Evolutionary conservation across 2,113 vertebrate species (phyloP).

Genomic region (Microtus montanus): DNA sequence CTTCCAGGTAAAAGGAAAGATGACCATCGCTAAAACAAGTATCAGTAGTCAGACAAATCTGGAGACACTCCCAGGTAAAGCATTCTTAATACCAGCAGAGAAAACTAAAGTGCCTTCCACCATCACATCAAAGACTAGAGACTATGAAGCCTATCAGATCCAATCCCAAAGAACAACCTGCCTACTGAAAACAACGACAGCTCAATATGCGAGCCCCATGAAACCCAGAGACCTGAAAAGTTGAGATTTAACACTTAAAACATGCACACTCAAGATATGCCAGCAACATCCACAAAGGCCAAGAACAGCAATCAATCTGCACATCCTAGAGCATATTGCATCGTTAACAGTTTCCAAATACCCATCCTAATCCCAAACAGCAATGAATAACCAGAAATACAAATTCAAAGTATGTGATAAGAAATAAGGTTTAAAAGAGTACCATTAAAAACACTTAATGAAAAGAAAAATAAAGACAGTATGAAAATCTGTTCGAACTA

Average conservation of each 20-base stretch:
- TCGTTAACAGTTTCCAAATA: conserved; percentile 53
- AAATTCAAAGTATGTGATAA: conserved; percentile 58
- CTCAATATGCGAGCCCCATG: conserved; percentile 15
- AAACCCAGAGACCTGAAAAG: conserved; percentile 40
- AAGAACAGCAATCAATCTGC: conserved; percentile 38
- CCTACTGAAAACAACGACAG: not conserved
- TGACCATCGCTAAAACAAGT: conserved; percentile 53
- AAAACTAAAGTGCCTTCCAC: conserved; percentile 55
- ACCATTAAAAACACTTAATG: conserved; percentile 39
- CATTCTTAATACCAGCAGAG: conserved; percentile 53
- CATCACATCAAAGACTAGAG: conserved; percentile 48
- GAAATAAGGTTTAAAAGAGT: conserved; percentile 56
- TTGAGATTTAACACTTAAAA: conserved; percentile 39
- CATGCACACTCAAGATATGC: conserved; percentile 36
- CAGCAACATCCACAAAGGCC: conserved; percentile 48
- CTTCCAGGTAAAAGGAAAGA: conserved; percentile 59
- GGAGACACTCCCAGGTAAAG: conserved; percentile 47
- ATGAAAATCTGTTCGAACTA: conserved; percentile 56
- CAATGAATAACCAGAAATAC: conserved; percentile 45
- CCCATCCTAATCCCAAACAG: conserved; percentile 1
- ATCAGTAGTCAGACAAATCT: conserved; percentile 62
- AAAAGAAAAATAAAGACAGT: conserved; percentile 52
- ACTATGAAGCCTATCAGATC: conserved; percentile 46
- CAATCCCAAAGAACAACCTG: conserved; percentile 44
- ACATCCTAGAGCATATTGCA: conserved; percentile 35